Percentiles rank a stretch among this genome's conserved stretches.
Evolutionary conservation across 2,797 vertebrate genomes (phyloP).

Genomic region (Spheniscus humboldti): DNA sequence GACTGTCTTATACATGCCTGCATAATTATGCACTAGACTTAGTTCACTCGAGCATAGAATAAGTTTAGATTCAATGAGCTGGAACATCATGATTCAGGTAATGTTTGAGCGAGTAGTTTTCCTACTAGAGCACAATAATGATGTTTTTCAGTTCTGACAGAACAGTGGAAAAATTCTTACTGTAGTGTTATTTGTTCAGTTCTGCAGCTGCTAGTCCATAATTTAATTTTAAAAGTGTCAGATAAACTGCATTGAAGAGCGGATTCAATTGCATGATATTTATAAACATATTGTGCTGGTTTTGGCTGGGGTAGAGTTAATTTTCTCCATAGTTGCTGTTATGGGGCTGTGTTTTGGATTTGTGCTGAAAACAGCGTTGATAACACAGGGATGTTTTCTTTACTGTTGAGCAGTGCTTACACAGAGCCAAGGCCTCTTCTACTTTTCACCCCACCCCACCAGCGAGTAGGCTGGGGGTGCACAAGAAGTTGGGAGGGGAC

Average conservation of each 20-base stretch:
- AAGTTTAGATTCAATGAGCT: conserved; percentile 27
- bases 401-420: too few relatives aligned
- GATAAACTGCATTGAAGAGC: neutral
- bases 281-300: neutral
- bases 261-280: neutral
- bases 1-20: neutral
- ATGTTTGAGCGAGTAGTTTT: neutral
- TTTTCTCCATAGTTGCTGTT: too few relatives aligned
- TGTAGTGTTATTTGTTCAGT: neutral
- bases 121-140: neutral
- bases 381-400: too few relatives aligned
- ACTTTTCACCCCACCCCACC: too few relatives aligned
- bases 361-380: too few relatives aligned
- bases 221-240: neutral
- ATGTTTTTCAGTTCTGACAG: neutral
- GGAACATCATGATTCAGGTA: neutral
- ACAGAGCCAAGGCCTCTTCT: too few relatives aligned
- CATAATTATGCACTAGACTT: neutral
- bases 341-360: too few relatives aligned
- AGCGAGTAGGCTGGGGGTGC: too few relatives aligned
- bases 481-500: too few relatives aligned
- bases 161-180: neutral
- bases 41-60: neutral
- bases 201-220: neutral
- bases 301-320: too few relatives aligned